Conservation (phyloP, 2,113 vertebrate genomes). For the Campylomormyrus tamandua region DNA sequence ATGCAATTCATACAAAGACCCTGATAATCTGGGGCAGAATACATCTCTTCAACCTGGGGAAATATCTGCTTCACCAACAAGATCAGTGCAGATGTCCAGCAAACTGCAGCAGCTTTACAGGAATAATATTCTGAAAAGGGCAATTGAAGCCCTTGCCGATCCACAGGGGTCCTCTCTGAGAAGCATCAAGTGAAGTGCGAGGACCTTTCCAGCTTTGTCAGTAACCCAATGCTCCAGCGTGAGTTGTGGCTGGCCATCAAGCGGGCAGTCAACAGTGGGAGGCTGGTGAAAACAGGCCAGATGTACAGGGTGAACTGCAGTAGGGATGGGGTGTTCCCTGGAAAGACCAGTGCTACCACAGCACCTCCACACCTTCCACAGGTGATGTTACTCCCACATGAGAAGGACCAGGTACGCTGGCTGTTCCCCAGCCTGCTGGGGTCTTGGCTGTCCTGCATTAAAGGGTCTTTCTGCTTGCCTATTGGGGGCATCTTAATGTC, state of each 20-base stretch:
- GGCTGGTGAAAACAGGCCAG: slow-evolving; percentile 85
- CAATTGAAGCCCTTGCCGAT: slow-evolving; percentile 87
- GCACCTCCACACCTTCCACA: slow-evolving; percentile 66
- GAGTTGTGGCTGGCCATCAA: slow-evolving; percentile 88
- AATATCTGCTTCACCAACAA: slow-evolving; percentile 69
- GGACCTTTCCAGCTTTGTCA: slow-evolving; percentile 73
- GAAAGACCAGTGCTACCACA: slow-evolving; percentile 66
- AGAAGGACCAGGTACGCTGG: slow-evolving; percentile 83
- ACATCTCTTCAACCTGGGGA: slow-evolving; percentile 68
- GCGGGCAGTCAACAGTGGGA: slow-evolving; percentile 86
- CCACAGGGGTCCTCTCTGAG: slow-evolving; percentile 86
- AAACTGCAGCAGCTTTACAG: slow-evolving; percentile 93
- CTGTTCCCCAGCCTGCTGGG: not conserved
- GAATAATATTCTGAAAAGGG: slow-evolving; percentile 92
- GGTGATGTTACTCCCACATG: slow-evolving; percentile 87
- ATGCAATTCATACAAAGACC: slow-evolving; percentile 94
- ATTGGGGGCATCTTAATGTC: not conserved
- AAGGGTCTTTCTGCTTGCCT: not conserved
- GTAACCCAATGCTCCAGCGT: slow-evolving; percentile 86
- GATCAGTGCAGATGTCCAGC: slow-evolving; percentile 70
- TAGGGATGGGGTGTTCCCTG: slow-evolving; percentile 60
- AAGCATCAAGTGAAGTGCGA: slow-evolving; percentile 89
- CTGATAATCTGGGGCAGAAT: slow-evolving; percentile 81
- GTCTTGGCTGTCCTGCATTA: not conserved
- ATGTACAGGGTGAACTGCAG: slow-evolving; percentile 84